Base-by-base conservation (phyloP, 1,140 invertebrate species). In the Phymastichus coffea region DNA sequence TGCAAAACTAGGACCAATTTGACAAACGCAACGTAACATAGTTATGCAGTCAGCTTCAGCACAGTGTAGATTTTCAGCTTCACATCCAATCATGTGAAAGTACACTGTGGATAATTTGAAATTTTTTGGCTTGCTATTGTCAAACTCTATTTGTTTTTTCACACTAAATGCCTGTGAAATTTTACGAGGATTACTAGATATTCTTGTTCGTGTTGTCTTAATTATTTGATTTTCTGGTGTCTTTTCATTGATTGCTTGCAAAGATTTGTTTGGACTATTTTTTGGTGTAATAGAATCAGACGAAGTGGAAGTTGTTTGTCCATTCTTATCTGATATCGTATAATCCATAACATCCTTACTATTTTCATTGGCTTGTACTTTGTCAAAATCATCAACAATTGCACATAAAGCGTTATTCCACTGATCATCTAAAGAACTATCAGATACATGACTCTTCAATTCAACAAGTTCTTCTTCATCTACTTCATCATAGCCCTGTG, bases 1-100 rank as follows among this genome's bases (percentile, higher is more conserved):
- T 0, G 84, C 56, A 68, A 88, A 88, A 35, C 76, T 67, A 10
- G 80, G 61, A 49, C 81, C 80, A 20, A 81, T 76, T 4, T 76
- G 74, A 40, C 77, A 71, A 2, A 83, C 81, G 64, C 86, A 84
- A 38, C 81, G 72, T 17, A 86, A 73, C 4, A 85, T 72, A 70
- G 81, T 80, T 9, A 79, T 60, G 15, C 84, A 85, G 71, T 88
- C 87, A 53, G 72, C 76, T 68, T 88, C 87, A 19, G 87, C 86
- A 28, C 71, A 71, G 70, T 88, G 87, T 4, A 77, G 69, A 52
- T 78, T 69, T 1, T 58, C 22, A 1, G 80, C 66, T 17, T 74
- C 61, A 33, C 69, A 73, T 8, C 77, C 74, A 15, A 84, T 76
- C 10, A 84, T 66, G 38, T 80, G 75, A 49, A 80, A 69, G 67